Evolutionary conservation across 2,113 vertebrate genomes (phyloP).

Genomic region (Gnathonemus echidnorhynchus): DNA sequence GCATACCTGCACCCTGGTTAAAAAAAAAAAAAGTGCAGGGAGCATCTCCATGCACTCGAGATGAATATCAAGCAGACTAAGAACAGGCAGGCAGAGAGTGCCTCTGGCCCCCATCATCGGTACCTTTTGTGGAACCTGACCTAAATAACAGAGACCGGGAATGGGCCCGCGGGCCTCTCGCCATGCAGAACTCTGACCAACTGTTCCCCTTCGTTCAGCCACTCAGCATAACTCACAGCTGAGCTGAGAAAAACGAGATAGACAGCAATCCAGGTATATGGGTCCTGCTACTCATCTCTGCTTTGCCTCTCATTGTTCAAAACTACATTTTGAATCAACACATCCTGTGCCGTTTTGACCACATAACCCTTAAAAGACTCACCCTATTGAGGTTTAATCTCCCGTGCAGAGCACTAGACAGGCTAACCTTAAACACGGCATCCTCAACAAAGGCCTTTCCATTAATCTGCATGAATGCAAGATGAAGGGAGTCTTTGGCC

Average conservation of each 20-base stretch:
- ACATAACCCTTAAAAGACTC: background rate
- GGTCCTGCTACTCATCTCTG: background rate
- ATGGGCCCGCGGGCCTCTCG: background rate
- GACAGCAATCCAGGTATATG: background rate
- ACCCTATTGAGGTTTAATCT: background rate
- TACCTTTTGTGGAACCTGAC: conserved; percentile 28
- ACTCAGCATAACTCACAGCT: background rate
- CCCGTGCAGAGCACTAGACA: background rate
- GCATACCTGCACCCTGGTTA: background rate
- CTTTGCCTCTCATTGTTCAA: background rate
- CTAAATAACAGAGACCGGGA: conserved; percentile 15
- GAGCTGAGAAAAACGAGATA: background rate
- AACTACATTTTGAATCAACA: background rate
- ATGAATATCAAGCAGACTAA: background rate
- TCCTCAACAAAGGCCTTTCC: background rate
- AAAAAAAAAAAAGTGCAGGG: background rate
- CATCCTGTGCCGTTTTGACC: background rate
- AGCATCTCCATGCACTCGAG: background rate
- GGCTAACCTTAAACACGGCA: background rate
- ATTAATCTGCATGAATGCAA: background rate
- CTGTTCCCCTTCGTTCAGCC: background rate
- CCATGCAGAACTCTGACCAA: background rate
- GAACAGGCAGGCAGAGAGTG: background rate
- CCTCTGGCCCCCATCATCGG: conserved; percentile 8
- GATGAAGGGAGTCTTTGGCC: background rate